Evolutionary conservation across 2,113 vertebrate genomes (phyloP).

Genomic region (Myotis brandtii): DNA sequence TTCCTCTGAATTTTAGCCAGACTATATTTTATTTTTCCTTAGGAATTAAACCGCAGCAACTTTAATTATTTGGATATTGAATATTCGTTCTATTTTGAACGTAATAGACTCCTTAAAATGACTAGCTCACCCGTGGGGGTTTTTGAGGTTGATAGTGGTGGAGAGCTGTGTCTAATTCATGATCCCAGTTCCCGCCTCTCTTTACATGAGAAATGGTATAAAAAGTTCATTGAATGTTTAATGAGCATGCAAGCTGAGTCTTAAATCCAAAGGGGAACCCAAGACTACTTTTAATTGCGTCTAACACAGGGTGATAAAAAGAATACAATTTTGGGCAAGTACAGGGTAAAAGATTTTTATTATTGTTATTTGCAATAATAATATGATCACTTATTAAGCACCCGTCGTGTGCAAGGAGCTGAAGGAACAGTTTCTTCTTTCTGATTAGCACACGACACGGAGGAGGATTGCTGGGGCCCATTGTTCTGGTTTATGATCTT

Average conservation of each 20-base stretch:
- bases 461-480: constrained; percentile 65
- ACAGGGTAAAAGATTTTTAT: not conserved
- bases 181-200: constrained; percentile 25
- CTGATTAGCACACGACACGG: not conserved
- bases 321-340: not conserved
- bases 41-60: constrained; percentile 32
- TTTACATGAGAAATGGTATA: constrained; percentile 58
- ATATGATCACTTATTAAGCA: not conserved
- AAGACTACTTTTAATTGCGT: constrained; percentile 56
- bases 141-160: constrained; percentile 24
- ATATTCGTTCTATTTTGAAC: constrained; percentile 41
- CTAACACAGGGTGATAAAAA: constrained; percentile 45
- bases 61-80: constrained; percentile 59
- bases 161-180: constrained; percentile 53
- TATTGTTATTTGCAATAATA: constrained; percentile 17
- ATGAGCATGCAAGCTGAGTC: constrained; percentile 61
- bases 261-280: constrained; percentile 57
- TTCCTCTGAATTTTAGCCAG: not conserved
- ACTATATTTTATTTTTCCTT: constrained; percentile 36
- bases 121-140: not conserved
- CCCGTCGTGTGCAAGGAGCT: not conserved
- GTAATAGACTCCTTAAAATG: not conserved
- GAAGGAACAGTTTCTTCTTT: not conserved
- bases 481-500: constrained; percentile 79
- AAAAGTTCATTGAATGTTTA: constrained; percentile 72